These are phyloP conservation scores for Acronicta leporina DNA, from an alignment of 2,888 invertebrate species.

Conservation along the genomic window DNA sequence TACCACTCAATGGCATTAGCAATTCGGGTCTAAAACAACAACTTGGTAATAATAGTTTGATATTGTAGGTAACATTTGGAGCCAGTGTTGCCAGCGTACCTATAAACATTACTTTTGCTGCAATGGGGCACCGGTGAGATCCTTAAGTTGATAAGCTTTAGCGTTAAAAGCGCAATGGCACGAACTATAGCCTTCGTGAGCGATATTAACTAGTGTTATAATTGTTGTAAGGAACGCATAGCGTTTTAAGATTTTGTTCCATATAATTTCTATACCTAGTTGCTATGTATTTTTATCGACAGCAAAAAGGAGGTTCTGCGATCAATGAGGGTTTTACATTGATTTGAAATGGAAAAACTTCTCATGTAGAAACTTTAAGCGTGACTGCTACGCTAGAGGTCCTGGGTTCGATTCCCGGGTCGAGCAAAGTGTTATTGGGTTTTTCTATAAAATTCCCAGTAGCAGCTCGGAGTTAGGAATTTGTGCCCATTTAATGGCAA, in stretches of 20 bases:
- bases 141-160: conserved; percentile 50
- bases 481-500: too few species aligned
- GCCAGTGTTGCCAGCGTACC: conserved; percentile 35
- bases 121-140: conserved; percentile 46
- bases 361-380: too few species aligned
- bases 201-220: conserved; percentile 55
- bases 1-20: conserved; percentile 27
- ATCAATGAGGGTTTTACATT: neutral
- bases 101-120: conserved; percentile 58
- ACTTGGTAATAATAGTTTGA: conserved; percentile 43
- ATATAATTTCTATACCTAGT: conserved; percentile 13
- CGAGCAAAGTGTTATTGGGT: too few species aligned
- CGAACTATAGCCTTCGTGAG: conserved; percentile 53
- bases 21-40: conserved; percentile 32
- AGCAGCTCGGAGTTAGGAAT: too few species aligned
- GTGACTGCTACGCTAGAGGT: too few species aligned
- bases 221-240: conserved; percentile 54
- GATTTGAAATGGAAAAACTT: neutral
- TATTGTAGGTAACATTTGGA: conserved; percentile 35
- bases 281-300: conserved; percentile 31
- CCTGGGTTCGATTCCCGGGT: too few species aligned
- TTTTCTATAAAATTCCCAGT: too few species aligned
- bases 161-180: conserved; percentile 65
- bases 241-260: conserved; percentile 34
- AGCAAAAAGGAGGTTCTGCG: conserved; percentile 14